A percentile compares a stretch with the other conserved stretches of the same genome.
phyloP scores from a whole-genome alignment of 1,140 invertebrate genomes.

The Euura saliciscinereae region DNA sequence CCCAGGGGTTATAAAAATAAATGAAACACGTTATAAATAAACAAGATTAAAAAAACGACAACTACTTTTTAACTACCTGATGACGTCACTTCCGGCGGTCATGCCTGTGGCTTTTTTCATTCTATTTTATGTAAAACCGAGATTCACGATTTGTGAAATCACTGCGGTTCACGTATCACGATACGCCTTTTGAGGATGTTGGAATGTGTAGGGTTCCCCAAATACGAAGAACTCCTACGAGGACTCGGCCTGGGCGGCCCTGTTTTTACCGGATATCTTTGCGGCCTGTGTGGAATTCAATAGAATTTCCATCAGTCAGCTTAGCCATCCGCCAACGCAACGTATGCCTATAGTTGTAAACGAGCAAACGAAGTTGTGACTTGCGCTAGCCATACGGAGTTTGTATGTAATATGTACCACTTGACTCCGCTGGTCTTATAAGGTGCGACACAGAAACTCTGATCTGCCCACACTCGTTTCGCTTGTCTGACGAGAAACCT shows the following conservation, averaged over 20 bases:
- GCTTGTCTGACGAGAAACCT: no score
- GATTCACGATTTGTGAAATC: background rate
- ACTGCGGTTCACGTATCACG: background rate
- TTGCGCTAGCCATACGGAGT: background rate
- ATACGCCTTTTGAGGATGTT: background rate
- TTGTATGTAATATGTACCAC: background rate
- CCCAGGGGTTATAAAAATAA: no score
- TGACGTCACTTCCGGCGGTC: no score
- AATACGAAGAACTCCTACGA: no score
- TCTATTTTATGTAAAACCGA: no score
- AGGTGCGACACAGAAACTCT: background rate
- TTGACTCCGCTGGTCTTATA: background rate
- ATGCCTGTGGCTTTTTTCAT: no score
- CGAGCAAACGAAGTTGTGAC: background rate
- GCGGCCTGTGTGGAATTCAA: background rate
- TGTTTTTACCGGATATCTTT: background rate
- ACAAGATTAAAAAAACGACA: no score
- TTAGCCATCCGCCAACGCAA: background rate
- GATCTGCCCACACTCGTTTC: background rate
- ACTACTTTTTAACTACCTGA: no score
- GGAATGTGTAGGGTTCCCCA: background rate
- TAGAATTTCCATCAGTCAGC: conserved; percentile 1
- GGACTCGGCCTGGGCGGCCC: background rate
- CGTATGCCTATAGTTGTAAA: background rate
- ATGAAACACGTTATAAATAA: no score